Conservation (phyloP, 2,888 invertebrate species). For the Brenthis ino region DNA sequence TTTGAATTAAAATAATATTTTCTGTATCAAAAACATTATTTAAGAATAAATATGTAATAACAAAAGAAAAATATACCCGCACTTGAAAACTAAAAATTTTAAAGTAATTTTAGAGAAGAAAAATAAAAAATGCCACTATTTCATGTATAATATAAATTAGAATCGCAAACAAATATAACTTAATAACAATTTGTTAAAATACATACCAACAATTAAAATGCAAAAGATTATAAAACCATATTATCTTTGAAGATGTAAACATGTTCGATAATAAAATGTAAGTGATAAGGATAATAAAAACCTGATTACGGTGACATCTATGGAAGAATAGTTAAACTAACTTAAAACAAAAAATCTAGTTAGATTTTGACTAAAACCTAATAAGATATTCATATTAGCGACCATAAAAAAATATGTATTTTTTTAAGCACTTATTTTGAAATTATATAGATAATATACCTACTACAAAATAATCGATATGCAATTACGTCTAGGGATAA, state of each 20-base stretch:
- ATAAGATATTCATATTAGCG: too few relatives aligned
- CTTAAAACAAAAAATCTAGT: conserved; percentile 15
- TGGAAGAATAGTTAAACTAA: conserved; percentile 38
- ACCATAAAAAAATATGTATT: too few relatives aligned
- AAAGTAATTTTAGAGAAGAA: too few relatives aligned
- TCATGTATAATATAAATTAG: not conserved
- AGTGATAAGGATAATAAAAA: conserved; percentile 13
- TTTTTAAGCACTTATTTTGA: too few relatives aligned
- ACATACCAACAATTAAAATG: conserved; percentile 6
- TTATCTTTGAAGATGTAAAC: conserved; percentile 15
- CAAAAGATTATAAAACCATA: conserved; percentile 15
- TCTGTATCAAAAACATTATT: too few relatives aligned
- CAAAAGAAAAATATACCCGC: too few relatives aligned
- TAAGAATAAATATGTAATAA: too few relatives aligned
- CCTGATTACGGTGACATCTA: conserved; percentile 43
- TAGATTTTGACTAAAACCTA: not conserved
- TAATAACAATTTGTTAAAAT: not conserved
- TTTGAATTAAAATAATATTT: too few relatives aligned
- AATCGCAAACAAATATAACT: not conserved
- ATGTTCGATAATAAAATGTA: conserved; percentile 11
- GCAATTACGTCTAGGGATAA: too few relatives aligned
- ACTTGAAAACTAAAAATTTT: too few relatives aligned
- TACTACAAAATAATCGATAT: too few relatives aligned
- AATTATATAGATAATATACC: too few relatives aligned
- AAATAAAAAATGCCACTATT: not conserved